These are phyloP conservation scores for Callinectes sapidus DNA, from an alignment of 2,888 invertebrate genomes.

Conservation along the genomic window DNA sequence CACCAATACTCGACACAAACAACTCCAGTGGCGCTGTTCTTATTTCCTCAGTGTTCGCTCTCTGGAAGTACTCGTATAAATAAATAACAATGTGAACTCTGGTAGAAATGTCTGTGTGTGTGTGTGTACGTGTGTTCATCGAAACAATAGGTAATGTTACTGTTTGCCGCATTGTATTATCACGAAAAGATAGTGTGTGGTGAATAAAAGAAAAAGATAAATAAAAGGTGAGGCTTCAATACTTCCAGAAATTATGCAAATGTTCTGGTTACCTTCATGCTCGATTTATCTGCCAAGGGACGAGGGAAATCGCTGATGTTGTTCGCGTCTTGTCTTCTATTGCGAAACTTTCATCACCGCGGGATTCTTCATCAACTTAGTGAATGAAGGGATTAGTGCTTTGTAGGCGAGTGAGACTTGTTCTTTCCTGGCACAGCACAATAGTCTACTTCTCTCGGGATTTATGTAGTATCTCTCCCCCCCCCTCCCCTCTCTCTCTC, in stretches of 20 bases:
- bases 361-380: background rate
- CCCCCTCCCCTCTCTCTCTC: conserved; percentile 34
- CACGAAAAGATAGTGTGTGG: background rate
- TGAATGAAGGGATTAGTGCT: background rate
- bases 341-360: background rate
- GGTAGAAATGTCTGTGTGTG: too few relatives aligned
- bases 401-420: background rate
- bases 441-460: background rate
- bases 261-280: background rate
- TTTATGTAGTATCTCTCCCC: background rate
- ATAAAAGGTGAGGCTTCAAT: background rate
- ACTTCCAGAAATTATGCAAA: background rate
- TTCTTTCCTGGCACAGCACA: background rate
- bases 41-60: too few relatives aligned
- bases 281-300: background rate
- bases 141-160: background rate
- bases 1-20: too few relatives aligned
- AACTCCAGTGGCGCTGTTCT: too few relatives aligned
- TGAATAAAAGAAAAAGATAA: too few relatives aligned
- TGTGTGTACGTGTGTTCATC: background rate
- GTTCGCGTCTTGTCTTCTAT: background rate
- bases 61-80: too few relatives aligned
- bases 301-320: background rate
- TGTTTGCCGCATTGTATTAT: background rate
- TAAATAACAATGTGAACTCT: too few relatives aligned